phyloP scores from a whole-genome alignment of 2,113 vertebrate species.

The human region GRCh38 chr14:61591001-61591500 shows the following conservation, averaged over 20 bases:
- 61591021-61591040: background rate
- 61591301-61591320: background rate
- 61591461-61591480: background rate
- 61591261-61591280: background rate
- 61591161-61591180: background rate
- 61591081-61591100: slow-evolving; percentile 26
- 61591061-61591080: slow-evolving; percentile 36
- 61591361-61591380: background rate
- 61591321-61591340: background rate
- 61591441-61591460: background rate
- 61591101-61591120: background rate
- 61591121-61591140: background rate
- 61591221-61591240: background rate
- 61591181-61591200: background rate
- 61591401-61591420: background rate
- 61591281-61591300: background rate
- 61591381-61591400: background rate
- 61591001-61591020: background rate
- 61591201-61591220: background rate
- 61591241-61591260: background rate
- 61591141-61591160: background rate
- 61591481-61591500: background rate
- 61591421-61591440: background rate
- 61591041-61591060: background rate
- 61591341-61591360: background rate